Conservation (phyloP, 2,113 vertebrate species). For the Datnioides undecimradiatus region DNA sequence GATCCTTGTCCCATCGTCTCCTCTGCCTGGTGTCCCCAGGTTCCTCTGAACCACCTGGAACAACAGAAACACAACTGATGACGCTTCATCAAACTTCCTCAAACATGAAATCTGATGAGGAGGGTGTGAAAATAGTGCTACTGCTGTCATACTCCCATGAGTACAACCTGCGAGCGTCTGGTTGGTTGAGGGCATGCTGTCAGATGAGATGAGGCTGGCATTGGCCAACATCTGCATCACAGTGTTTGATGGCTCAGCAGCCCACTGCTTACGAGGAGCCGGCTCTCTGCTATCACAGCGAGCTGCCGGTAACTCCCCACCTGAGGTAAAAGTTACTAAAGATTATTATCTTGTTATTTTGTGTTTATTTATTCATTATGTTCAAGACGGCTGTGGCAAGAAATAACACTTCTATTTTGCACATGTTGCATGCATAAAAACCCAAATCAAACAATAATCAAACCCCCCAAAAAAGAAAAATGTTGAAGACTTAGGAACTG, state of each 20-base stretch:
- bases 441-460: neutral
- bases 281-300: constrained; percentile 21
- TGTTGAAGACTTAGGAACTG: too few relatives aligned
- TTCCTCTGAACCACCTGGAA: constrained; percentile 69
- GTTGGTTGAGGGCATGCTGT: constrained; percentile 68
- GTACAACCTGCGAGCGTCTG: constrained; percentile 20
- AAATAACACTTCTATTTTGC: neutral
- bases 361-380: neutral
- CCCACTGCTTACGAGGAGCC: constrained; percentile 84
- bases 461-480: too few relatives aligned
- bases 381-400: neutral
- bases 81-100: neutral
- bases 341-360: neutral
- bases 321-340: neutral
- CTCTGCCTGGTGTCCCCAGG: constrained; percentile 75
- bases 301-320: constrained; percentile 21
- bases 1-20: constrained; percentile 86
- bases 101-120: neutral
- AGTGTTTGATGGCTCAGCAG: constrained; percentile 66
- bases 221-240: constrained; percentile 83
- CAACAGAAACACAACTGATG: neutral
- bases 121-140: neutral
- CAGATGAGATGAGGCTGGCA: constrained; percentile 84
- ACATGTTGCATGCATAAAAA: neutral
- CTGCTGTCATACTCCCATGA: constrained; percentile 1